Evolutionary conservation across 2,113 vertebrate genomes (phyloP).

Genomic region (Actinemys pallida): DNA sequence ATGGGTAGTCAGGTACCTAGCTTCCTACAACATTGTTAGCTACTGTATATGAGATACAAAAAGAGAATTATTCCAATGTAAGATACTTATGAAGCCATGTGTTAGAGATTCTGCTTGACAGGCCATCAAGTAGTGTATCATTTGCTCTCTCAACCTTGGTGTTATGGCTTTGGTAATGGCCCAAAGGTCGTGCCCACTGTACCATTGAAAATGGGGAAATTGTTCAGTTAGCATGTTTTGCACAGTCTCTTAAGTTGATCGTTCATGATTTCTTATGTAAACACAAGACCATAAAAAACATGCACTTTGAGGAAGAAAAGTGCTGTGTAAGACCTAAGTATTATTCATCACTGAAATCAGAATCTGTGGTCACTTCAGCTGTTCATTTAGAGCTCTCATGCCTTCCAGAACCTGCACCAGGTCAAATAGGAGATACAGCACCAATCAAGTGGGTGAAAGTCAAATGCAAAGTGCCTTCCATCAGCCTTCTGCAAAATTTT

Average conservation of each 20-base stretch:
- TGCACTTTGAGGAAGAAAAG: neutral
- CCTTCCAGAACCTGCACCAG: slow-evolving; percentile 5
- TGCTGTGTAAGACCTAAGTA: neutral
- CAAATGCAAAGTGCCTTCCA: slow-evolving; percentile 4
- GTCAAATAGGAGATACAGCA: slow-evolving; percentile 2
- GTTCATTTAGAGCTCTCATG: slow-evolving; percentile 17
- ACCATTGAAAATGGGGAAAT: neutral
- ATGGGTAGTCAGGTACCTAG: neutral
- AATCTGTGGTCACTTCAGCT: neutral
- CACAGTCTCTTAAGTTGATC: neutral
- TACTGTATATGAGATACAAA: neutral
- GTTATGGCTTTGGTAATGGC: neutral
- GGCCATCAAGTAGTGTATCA: rapidly evolving
- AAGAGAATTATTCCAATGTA: neutral
- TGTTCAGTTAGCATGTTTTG: neutral
- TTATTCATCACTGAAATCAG: neutral
- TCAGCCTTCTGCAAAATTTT: neutral
- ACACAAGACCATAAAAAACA: neutral
- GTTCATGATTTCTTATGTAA: slow-evolving; percentile 17
- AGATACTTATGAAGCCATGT: neutral
- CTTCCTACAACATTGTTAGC: neutral
- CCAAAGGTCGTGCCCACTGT: neutral
- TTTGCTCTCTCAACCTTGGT: neutral
- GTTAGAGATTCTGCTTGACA: neutral
- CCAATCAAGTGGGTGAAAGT: neutral